Base-by-base conservation (phyloP, 2,888 invertebrate genomes). In the Elegia similella region DNA sequence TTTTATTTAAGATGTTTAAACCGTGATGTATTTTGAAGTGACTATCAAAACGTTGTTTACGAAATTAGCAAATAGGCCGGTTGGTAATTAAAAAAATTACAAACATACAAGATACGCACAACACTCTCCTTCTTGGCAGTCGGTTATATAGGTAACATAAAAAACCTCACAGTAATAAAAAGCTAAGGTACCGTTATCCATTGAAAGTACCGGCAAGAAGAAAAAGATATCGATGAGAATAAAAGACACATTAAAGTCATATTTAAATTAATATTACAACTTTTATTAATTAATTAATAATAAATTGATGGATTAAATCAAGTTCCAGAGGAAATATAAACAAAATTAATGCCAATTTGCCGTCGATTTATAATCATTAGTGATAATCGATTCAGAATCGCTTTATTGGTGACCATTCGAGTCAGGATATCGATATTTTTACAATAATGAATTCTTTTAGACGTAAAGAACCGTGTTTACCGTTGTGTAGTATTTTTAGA, bases 341-440 rank as follows among this genome's bases (percentile, higher is more conserved):
- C 47, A 47, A 47, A 47, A 47, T 47, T 47, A 47, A 47, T 47
- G 47, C 13, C 47, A n/a, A n/a, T 23, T 6, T n/a, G 13, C 30
- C 15, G 29, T 30, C 47, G 30, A 47, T 47, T 47, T 47, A 47
- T 47, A 47, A 47, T 47, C 47, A 47, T 47, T 47, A 47, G 47
- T 7, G 47, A 23, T 47, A 47, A 47, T 47, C 47, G 29, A 47
- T 17, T 47, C 29, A 29, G 29, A 47, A 47, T 47, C 47, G 47
- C 12, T 47, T 30, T 30, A 47, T 47, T 47, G 30, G 47, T 47
- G 47, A 47, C 29, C 29, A 29, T 47, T 47, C 30, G 47, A 30
- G 29, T 47, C 29, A 47, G 47, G 47, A 47, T 29, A 47, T 47
- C 47, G 30, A 47, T n/a, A 13, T 47, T 23, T 47, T 47, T 12